Evolutionary conservation across 1,140 invertebrate species (phyloP).

Genomic region (Sinella curviseta): DNA sequence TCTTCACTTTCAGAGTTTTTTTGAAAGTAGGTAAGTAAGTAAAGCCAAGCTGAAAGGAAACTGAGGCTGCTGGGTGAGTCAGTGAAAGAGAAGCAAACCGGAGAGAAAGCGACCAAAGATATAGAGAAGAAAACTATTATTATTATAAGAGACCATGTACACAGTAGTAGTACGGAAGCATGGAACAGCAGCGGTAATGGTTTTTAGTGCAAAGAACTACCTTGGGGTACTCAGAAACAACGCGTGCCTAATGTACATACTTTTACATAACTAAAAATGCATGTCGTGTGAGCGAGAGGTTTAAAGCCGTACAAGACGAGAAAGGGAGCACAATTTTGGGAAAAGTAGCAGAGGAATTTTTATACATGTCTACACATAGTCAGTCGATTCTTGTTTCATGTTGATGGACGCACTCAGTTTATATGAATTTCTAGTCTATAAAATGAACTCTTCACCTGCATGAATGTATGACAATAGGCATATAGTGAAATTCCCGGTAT

Average conservation of each 20-base stretch:
- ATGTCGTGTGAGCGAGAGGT: background rate
- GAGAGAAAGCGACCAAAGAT: background rate
- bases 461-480: too few species aligned
- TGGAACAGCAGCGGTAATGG: background rate
- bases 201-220: background rate
- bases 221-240: background rate
- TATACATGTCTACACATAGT: background rate
- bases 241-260: background rate
- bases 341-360: background rate
- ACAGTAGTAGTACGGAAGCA: background rate
- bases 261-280: background rate
- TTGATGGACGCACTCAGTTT: too few species aligned
- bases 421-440: too few species aligned
- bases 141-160: too few species aligned
- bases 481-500: too few species aligned
- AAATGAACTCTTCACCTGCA: too few species aligned
- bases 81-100: too few species aligned
- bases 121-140: background rate
- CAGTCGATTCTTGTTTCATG: too few species aligned
- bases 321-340: background rate
- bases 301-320: background rate
- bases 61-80: too few species aligned
- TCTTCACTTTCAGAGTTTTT: background rate
- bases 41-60: background rate
- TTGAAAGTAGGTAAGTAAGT: conserved; percentile 1